These are phyloP conservation scores for Synanceia verrucosa DNA, from an alignment of 2,797 vertebrate genomes.

Conservation along the genomic window DNA sequence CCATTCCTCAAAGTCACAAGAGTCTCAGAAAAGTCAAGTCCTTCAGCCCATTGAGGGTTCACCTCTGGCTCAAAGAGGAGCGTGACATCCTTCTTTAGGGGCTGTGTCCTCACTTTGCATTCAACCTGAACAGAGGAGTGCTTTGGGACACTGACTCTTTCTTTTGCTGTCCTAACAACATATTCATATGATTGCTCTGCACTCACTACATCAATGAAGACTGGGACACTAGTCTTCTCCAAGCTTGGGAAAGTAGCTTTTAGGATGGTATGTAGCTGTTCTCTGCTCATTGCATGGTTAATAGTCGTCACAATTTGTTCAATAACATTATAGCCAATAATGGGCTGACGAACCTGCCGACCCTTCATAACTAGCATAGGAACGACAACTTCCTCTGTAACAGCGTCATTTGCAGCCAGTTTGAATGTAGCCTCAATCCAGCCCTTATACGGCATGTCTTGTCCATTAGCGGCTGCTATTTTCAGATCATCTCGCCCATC, in stretches of 20 bases:
- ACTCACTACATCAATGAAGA: neutral
- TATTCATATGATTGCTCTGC: neutral
- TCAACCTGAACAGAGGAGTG: neutral
- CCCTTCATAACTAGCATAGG: neutral
- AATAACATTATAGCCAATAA: neutral
- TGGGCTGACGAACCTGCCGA: neutral
- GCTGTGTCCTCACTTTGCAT: constrained; percentile 7
- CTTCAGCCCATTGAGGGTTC: constrained; percentile 35
- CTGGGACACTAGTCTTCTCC: too few relatives aligned
- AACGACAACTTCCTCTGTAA: neutral
- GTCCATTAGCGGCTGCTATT: neutral
- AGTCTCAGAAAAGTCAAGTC: constrained; percentile 15
- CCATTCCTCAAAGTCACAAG: neutral
- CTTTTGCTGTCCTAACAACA: neutral
- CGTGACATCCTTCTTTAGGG: neutral
- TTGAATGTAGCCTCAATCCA: neutral
- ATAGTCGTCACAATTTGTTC: neutral
- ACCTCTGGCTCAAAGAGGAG: constrained; percentile 23
- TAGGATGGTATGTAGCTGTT: too few relatives aligned
- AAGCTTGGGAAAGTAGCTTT: too few relatives aligned
- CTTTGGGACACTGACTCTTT: constrained; percentile 5
- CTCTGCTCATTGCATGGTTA: too few relatives aligned
- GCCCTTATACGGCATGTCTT: neutral
- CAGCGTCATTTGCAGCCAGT: neutral
- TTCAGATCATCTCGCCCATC: neutral